Evolutionary conservation across 2,797 vertebrate genomes (phyloP), one percentile per base, ranked within the genome.

Genomic region (Sparidentex hasta): DNA sequence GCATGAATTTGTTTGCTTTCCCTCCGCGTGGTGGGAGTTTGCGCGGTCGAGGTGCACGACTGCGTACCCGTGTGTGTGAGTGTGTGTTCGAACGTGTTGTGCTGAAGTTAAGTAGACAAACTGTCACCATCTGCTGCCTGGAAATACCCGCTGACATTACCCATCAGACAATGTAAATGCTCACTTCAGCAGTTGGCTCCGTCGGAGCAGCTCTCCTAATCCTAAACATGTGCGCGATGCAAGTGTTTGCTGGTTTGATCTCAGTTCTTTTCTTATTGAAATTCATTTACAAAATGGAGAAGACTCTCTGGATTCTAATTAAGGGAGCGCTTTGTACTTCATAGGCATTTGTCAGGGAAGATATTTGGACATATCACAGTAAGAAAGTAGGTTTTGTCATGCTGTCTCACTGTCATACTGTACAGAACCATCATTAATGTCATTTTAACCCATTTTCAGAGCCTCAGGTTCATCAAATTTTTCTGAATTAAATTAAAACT

Each of bases 61-160:
- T 7, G 8, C 5, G 29, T 25, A 21, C 51, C 33, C 64, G 55
- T 47, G n/a, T 70, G 55, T 47, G n/a, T 70, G 56, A 13, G 67
- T 59, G 55, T 59, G 72, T 77, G 55, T 56, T 43, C 2, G 12
- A 13, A 5, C 50, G 61, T 66, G 67, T 70, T 66, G 64, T 48
- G 71, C 66, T 74, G 51, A 68, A 79, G 61, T 87, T 72, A 86
- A 84, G 80, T 50, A 76, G 81, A 47, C 64, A 85, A 88, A 88
- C 75, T 72, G 80, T 83, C 80, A 87, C 84, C 90, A 89, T 90
- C 88, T 87, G 86, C 74, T 85, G 75, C 82, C 84, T 87, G 74
- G 80, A 91, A 88, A 88, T 57, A 86, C 78, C 78, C 65, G 65
- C 90, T 84, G 88, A 90, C 87, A 70, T 74, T 50, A 86, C 65